Evolutionary conservation across 2,888 invertebrate species (phyloP).

Genomic region (Pseudoips prasinana): DNA sequence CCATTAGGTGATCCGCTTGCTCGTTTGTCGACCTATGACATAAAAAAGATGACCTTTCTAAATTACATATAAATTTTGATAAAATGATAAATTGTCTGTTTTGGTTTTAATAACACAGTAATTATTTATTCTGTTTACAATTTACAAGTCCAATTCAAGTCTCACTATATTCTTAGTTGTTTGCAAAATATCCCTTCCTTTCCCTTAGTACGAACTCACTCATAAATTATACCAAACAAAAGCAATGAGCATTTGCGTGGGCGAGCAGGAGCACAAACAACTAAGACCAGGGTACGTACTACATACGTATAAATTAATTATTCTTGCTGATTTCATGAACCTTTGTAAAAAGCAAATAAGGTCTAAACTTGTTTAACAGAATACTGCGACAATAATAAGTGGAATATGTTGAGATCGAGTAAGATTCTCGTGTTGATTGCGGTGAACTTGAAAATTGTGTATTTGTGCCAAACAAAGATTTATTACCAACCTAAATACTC

Average conservation of each 20-base stretch:
- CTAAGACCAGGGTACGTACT: conserved; percentile 51
- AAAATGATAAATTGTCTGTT: no score
- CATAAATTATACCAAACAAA: conserved; percentile 47
- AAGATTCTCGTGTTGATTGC: conserved; percentile 55
- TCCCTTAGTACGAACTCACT: no score
- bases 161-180: no score
- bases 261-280: conserved; percentile 63
- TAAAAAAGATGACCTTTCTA: no score
- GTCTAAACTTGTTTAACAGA: neutral
- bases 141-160: no score
- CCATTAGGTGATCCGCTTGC: no score
- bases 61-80: no score
- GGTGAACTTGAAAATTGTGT: conserved; percentile 62
- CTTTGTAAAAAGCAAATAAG: conserved; percentile 21
- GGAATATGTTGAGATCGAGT: conserved; percentile 61
- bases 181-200: no score
- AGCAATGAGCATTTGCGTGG: conserved; percentile 66
- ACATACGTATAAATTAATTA: conserved; percentile 13
- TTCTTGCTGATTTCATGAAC: conserved; percentile 25
- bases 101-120: no score
- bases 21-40: no score
- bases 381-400: conserved; percentile 44
- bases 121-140: no score
- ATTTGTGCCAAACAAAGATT: conserved; percentile 52
- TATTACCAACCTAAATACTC: no score